A percentile compares a stretch with the other conserved stretches of the same genome.
phyloP scores from a whole-genome alignment of 37 sponge, comb jelly and placozoan species.

The Halichondria panicea region DNA sequence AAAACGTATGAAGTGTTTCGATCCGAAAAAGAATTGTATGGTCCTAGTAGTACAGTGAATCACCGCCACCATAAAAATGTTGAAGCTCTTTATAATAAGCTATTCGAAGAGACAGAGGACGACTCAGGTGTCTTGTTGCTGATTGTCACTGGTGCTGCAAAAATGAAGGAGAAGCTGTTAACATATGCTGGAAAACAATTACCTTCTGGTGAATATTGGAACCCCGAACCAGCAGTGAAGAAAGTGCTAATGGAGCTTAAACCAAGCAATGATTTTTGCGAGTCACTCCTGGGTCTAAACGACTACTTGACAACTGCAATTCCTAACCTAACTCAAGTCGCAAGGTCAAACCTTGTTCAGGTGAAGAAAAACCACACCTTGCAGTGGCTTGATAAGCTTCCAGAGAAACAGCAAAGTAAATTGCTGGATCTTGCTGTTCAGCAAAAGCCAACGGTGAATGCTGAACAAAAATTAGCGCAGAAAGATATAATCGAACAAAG shows the following conservation, averaged over 20 bases:
- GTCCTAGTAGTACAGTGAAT: constrained; percentile 7
- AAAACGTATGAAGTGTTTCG: constrained; percentile 9
- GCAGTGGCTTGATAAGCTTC: constrained; percentile 12
- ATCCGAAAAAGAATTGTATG: constrained; percentile 10
- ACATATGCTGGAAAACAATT: constrained; percentile 51
- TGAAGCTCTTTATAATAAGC: constrained; percentile 3
- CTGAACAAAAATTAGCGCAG: neutral
- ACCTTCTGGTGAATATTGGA: constrained; percentile 51
- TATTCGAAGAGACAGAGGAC: constrained; percentile 12
- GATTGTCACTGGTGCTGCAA: constrained; percentile 28
- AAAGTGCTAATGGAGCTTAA: constrained; percentile 1
- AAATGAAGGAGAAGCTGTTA: constrained; percentile 39
- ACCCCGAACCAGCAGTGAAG: constrained; percentile 13
- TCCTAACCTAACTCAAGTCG: constrained; percentile 15
- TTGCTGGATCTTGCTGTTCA: constrained; percentile 12
- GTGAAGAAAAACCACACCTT: constrained; percentile 12
- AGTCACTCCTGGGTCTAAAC: constrained; percentile 30
- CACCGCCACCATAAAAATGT: constrained; percentile 9
- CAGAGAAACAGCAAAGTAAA: neutral
- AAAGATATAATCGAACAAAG: neutral
- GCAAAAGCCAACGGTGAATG: neutral
- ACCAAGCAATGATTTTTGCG: constrained; percentile 21
- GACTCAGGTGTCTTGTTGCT: neutral
- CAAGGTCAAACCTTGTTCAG: constrained; percentile 19
- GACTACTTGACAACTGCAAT: constrained; percentile 28